These are phyloP conservation scores for Scolopax rusticola DNA, from an alignment of 2,797 vertebrate species.

Conservation along the genomic window DNA sequence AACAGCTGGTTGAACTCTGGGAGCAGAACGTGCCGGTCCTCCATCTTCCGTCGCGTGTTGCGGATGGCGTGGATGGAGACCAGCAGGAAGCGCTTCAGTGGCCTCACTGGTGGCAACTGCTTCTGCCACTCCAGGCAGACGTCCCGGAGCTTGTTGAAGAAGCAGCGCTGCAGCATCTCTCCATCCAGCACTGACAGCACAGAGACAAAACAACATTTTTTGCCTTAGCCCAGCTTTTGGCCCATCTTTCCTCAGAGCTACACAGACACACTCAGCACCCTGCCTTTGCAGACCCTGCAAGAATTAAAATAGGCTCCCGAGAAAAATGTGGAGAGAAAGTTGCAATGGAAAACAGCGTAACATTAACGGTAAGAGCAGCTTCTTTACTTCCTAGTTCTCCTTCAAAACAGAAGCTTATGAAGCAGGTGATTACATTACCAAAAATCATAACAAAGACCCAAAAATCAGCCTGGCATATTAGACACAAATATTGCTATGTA, in stretches of 20 bases:
- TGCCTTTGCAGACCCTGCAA: not conserved
- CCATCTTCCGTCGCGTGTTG: conserved; percentile 94
- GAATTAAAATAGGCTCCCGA: not conserved
- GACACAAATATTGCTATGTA: not conserved
- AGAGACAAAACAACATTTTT: not conserved
- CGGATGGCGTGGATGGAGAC: conserved; percentile 90
- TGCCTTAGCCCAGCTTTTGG: not conserved
- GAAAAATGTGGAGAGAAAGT: not conserved
- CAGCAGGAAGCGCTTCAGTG: conserved; percentile 60
- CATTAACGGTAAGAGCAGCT: not conserved
- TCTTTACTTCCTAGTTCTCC: not conserved
- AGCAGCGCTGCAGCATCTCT: conserved; percentile 79
- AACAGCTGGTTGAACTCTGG: conserved; percentile 90
- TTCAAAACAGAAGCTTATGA: not conserved
- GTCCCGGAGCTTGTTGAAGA: conserved; percentile 86
- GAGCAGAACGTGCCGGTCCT: conserved; percentile 90
- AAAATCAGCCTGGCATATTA: not conserved
- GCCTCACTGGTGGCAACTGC: conserved; percentile 51
- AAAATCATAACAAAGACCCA: not conserved
- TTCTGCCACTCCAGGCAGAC: conserved; percentile 82
- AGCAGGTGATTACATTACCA: not conserved
- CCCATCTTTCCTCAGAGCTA: not conserved
- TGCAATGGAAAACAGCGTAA: not conserved
- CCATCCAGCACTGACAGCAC: conserved; percentile 83
- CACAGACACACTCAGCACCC: not conserved